A percentile compares a stretch with the other conserved stretches of the same genome.
Evolutionary conservation across 1,140 invertebrate genomes (phyloP).

Genomic region (Cydia pomonella): DNA sequence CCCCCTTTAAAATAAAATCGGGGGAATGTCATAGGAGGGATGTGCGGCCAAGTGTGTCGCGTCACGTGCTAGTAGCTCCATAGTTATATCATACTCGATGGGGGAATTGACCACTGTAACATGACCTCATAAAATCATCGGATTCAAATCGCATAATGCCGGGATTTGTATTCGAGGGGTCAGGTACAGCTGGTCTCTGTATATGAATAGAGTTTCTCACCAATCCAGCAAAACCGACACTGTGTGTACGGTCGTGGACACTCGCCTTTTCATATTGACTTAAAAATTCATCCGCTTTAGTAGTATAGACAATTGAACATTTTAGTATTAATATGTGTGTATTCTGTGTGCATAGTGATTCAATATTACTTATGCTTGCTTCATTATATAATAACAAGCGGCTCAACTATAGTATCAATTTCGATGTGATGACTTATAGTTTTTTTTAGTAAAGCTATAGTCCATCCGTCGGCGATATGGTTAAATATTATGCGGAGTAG

Average conservation of each 20-base stretch:
- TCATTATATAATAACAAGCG: no score
- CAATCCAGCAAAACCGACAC: not conserved
- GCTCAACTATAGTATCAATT: no score
- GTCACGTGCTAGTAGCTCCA: constrained; percentile 19
- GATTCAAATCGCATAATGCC: not conserved
- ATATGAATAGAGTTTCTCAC: not conserved
- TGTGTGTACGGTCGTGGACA: not conserved
- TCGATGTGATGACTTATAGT: no score
- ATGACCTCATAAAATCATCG: constrained; percentile 7
- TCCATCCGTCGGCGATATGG: no score
- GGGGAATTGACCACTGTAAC: not conserved
- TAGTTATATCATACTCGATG: constrained; percentile 8
- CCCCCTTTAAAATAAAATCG: constrained; percentile 4
- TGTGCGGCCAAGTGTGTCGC: constrained; percentile 24
- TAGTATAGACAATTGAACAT: not conserved
- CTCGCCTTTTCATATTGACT: not conserved
- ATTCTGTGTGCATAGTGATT: no score
- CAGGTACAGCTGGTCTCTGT: not conserved
- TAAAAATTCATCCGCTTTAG: not conserved
- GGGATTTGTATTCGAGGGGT: not conserved
- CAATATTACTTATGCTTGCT: no score
- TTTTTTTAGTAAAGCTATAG: no score
- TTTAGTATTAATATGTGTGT: no score
- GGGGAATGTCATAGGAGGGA: constrained; percentile 20
- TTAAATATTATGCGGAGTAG: no score